Conservation (phyloP, 2,888 invertebrate species). For the Chrysotoxum bicinctum region DNA sequence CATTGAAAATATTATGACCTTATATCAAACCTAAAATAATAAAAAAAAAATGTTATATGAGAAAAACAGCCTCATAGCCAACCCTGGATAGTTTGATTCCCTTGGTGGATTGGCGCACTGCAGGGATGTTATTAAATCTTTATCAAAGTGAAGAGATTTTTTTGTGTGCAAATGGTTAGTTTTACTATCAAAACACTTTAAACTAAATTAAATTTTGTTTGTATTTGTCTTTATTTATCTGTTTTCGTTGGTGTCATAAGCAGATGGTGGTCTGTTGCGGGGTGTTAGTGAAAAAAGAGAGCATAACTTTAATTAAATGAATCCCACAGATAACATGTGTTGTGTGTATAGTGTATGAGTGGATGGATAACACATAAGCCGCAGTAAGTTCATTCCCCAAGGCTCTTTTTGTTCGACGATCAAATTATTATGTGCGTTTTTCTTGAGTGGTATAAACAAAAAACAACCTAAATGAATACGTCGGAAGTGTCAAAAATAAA, state of each 20-base stretch:
- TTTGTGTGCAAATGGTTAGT: constrained; percentile 24
- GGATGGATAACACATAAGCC: neutral
- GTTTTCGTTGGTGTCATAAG: neutral
- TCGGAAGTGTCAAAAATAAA: neutral
- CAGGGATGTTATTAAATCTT: constrained; percentile 54
- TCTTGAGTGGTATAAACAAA: neutral
- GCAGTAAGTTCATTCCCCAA: neutral
- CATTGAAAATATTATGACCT: constrained; percentile 65
- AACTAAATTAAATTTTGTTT: constrained; percentile 2
- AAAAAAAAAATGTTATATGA: constrained; percentile 5
- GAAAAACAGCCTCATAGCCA: neutral
- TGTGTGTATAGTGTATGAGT: neutral
- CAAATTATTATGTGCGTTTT: neutral
- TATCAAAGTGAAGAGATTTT: neutral
- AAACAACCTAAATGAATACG: neutral
- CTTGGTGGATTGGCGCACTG: constrained; percentile 47
- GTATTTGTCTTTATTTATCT: neutral
- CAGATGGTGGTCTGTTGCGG: neutral
- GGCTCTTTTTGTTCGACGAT: neutral
- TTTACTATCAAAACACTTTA: constrained; percentile 20
- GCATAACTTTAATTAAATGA: constrained; percentile 15
- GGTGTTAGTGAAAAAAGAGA: neutral
- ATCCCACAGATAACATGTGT: neutral
- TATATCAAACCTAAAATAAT: constrained; percentile 18
- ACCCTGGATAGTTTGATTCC: neutral